Percentiles rank a stretch among this genome's conserved stretches.
phyloP scores from a whole-genome alignment of 1,140 invertebrate genomes.

The Drosophila eugracilis region DNA sequence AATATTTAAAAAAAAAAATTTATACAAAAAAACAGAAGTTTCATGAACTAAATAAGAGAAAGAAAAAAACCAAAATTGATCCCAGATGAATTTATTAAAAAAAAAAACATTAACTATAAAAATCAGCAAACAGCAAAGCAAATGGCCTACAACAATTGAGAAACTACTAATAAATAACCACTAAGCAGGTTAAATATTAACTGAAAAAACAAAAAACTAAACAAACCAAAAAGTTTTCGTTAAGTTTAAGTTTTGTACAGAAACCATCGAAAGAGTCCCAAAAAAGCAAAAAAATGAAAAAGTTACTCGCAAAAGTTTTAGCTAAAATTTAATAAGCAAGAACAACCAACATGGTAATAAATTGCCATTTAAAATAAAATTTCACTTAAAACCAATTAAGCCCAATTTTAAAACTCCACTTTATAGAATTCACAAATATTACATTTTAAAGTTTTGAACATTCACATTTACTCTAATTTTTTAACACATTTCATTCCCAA shows the following conservation, averaged over 20 bases:
- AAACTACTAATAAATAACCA: slow-evolving; percentile 62
- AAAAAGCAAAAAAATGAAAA: slow-evolving; percentile 21
- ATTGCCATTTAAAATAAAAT: slow-evolving; percentile 47
- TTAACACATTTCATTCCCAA: slow-evolving; percentile 36
- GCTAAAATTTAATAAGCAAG: slow-evolving; percentile 64
- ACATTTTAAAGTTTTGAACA: slow-evolving; percentile 38
- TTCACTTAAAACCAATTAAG: slow-evolving; percentile 43
- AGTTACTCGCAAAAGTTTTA: slow-evolving; percentile 60
- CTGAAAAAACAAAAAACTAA: slow-evolving; percentile 11
- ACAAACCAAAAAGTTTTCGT: slow-evolving; percentile 11
- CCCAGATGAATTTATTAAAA: slow-evolving; percentile 42
- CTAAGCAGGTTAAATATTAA: slow-evolving; percentile 59
- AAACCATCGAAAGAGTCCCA: slow-evolving; percentile 16
- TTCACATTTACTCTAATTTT: slow-evolving; percentile 44
- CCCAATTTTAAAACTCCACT: slow-evolving; percentile 48
- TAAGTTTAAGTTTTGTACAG: slow-evolving; percentile 27
- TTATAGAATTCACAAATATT: slow-evolving; percentile 40
- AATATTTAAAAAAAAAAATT: slow-evolving; percentile 46
- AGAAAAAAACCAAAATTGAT: slow-evolving; percentile 37
- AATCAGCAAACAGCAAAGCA: slow-evolving; percentile 26
- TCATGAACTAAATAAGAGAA: slow-evolving; percentile 57
- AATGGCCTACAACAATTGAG: slow-evolving; percentile 52
- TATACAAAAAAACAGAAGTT: slow-evolving; percentile 53
- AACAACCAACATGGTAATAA: slow-evolving; percentile 37
- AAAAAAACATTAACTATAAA: slow-evolving; percentile 12